These are phyloP conservation scores for Rhopilema esculentum DNA, from an alignment of 30 jellyfish, hydroid and myxozoan species.

Conservation along the genomic window DNA sequence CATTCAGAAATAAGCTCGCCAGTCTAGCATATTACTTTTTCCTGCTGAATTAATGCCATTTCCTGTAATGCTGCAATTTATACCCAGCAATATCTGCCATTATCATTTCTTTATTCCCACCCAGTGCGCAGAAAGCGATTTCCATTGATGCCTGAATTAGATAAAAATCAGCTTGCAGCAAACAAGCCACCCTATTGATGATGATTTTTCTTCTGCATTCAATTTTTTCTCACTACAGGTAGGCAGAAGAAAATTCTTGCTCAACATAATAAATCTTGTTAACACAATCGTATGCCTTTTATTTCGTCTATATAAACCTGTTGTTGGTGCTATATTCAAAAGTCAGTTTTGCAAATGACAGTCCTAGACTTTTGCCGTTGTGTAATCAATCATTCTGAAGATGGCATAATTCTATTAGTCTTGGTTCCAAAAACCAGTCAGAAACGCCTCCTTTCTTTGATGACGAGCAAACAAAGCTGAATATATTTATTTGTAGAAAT, in stretches of 20 bases:
- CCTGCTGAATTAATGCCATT: not conserved
- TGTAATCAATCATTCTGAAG: not conserved
- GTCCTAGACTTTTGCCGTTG: not conserved
- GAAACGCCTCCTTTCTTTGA: not conserved
- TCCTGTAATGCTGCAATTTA: not conserved
- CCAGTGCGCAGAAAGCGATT: constrained; percentile 30
- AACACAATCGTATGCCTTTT: not conserved
- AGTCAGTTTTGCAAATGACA: not conserved
- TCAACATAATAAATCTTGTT: constrained; percentile 16
- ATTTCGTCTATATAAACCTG: not conserved
- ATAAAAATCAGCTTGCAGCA: constrained; percentile 25
- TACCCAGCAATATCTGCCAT: not conserved
- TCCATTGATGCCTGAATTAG: constrained; percentile 22
- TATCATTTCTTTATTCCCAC: not conserved
- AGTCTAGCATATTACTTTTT: not conserved
- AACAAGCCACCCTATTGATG: not conserved
- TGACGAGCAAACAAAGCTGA: not conserved
- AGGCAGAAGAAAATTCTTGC: not conserved
- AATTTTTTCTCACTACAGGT: not conserved
- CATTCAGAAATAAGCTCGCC: not conserved
- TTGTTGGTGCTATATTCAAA: not conserved
- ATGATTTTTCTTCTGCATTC: constrained; percentile 13
- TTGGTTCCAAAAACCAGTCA: not conserved
- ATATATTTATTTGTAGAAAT: not conserved
- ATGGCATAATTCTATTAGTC: not conserved